Evolutionary conservation across 2,888 invertebrate genomes (phyloP).

Genomic region (Pheosia gnoma): DNA sequence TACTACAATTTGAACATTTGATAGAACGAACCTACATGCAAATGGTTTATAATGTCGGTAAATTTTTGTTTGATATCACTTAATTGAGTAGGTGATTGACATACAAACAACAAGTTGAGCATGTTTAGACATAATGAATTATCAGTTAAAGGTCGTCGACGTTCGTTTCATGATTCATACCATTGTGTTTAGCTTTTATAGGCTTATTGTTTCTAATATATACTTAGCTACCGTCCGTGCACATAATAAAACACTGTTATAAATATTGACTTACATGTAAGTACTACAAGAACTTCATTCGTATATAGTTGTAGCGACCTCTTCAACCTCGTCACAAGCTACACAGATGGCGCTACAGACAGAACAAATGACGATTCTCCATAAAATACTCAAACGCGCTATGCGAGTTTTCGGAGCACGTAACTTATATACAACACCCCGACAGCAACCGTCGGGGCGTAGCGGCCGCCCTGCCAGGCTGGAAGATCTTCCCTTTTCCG

Average conservation of each 20-base stretch:
- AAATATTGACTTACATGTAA: neutral
- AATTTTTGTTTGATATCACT: constrained; percentile 13
- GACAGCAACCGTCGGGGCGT: no score
- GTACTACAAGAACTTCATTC: neutral
- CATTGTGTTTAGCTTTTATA: constrained; percentile 9
- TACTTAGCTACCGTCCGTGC: neutral
- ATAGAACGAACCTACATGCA: neutral
- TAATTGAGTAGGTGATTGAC: constrained; percentile 17
- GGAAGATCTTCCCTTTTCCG: no score
- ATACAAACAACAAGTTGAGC: constrained; percentile 18
- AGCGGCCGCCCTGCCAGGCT: no score
- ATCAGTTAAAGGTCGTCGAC: constrained; percentile 16
- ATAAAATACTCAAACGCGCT: no score
- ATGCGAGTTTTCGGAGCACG: no score
- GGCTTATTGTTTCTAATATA: neutral
- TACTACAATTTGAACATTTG: no score
- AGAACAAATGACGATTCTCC: no score
- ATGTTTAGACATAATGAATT: constrained; percentile 14
- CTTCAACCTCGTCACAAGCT: no score
- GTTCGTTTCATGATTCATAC: constrained; percentile 13
- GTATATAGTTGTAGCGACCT: no score
- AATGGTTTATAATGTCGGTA: neutral
- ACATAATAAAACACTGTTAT: neutral
- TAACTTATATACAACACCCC: no score
- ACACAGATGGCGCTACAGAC: no score